Conservation (phyloP, 2,888 invertebrate genomes). For the Colletes collaris region DNA sequence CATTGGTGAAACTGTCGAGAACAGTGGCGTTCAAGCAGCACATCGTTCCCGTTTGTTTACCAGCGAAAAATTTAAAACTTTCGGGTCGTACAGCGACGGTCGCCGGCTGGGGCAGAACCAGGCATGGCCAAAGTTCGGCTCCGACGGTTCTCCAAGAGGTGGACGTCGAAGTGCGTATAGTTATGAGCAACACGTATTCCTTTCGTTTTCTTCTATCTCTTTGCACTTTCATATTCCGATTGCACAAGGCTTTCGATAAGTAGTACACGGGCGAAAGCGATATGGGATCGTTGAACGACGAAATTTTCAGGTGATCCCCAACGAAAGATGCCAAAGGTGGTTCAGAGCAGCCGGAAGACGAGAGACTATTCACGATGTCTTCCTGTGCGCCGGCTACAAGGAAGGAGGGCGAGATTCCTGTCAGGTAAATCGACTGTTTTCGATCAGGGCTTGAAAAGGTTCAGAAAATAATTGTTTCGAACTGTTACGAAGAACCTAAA, state of each 20-base stretch:
- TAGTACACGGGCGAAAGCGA: too few relatives aligned
- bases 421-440: conserved; percentile 82
- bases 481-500: too few relatives aligned
- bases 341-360: conserved; percentile 94
- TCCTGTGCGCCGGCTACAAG: conserved; percentile 96
- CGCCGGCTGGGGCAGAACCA: conserved; percentile 95
- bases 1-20: conserved; percentile 91
- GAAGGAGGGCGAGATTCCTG: conserved; percentile 89
- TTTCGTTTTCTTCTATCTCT: neutral
- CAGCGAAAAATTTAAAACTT: conserved; percentile 90
- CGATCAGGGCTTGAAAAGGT: neutral
- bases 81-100: conserved; percentile 95
- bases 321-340: conserved; percentile 96
- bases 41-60: conserved; percentile 95
- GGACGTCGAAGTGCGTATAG: conserved; percentile 87
- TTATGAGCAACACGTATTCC: neutral
- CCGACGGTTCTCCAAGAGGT: conserved; percentile 94
- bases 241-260: too few relatives aligned
- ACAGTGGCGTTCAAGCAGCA: conserved; percentile 95
- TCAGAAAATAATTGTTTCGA: too few relatives aligned
- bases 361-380: conserved; percentile 97
- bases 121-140: conserved; percentile 94
- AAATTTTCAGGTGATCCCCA: conserved; percentile 87
- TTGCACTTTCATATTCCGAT: neutral
- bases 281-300: neutral